Conservation (phyloP, 1,140 invertebrate species). For the Sitodiplosis mosellana region DNA sequence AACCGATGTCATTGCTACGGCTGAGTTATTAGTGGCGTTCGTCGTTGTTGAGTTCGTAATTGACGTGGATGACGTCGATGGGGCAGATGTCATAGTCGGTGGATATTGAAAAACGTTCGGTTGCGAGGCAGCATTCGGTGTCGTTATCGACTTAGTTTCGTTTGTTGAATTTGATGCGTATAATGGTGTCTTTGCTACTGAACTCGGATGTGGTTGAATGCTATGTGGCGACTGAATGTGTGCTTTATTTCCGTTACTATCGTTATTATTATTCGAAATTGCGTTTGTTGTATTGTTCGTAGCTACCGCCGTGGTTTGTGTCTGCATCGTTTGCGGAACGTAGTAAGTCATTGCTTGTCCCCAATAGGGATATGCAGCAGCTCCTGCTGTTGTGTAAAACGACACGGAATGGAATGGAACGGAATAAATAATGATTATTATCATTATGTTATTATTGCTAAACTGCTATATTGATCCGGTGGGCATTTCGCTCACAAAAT, state of each 20-base stretch:
- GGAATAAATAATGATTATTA: no score
- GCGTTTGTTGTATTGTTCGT: background rate
- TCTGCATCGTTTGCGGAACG: conserved; percentile 8
- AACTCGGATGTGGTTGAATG: conserved; percentile 11
- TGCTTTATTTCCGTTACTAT: conserved; percentile 5
- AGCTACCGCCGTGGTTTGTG: conserved; percentile 6
- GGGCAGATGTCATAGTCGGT: conserved; percentile 9
- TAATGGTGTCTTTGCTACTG: conserved; percentile 14
- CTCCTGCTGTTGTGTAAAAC: conserved; percentile 2
- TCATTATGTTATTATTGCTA: no score
- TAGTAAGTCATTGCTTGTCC: conserved; percentile 22
- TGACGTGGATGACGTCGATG: conserved; percentile 6
- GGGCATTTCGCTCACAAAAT: no score
- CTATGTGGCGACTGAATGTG: conserved; percentile 3
- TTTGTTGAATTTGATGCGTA: conserved; percentile 9
- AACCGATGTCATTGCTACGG: conserved; percentile 4
- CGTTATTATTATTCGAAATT: background rate
- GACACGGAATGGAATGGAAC: no score
- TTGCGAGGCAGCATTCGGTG: conserved; percentile 12
- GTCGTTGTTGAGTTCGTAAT: conserved; percentile 1
- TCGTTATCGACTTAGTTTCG: conserved; percentile 13
- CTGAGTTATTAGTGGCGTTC: no score
- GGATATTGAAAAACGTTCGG: conserved; percentile 13
- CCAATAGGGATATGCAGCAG: conserved; percentile 5
- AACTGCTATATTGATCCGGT: no score